phyloP scores from a whole-genome alignment of 2,888 invertebrate genomes.

The Allophyes oxyacanthae region DNA sequence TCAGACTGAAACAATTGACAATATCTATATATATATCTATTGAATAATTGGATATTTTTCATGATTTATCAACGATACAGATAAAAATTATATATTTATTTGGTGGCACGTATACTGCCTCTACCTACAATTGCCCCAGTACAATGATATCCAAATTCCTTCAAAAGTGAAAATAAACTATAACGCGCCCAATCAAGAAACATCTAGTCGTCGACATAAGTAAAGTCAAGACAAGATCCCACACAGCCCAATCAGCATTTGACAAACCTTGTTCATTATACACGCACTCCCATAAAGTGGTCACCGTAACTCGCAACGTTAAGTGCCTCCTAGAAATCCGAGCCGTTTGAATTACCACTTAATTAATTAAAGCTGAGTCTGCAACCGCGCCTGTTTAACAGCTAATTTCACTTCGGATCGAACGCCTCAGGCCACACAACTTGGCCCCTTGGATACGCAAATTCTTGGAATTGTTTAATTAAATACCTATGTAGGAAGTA shows the following conservation, averaged over 20 bases:
- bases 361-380: conserved; percentile 67
- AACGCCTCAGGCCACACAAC: conserved; percentile 51
- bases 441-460: conserved; percentile 36
- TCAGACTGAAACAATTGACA: no score
- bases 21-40: no score
- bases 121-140: no score
- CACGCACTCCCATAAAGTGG: conserved; percentile 43
- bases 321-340: conserved; percentile 46
- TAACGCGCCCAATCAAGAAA: no score
- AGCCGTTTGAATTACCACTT: conserved; percentile 61
- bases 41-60: no score
- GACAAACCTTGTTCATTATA: conserved; percentile 23
- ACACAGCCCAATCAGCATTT: not conserved
- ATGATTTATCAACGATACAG: no score
- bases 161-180: no score
- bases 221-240: no score
- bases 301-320: conserved; percentile 36
- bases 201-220: no score
- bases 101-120: no score
- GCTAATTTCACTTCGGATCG: conserved; percentile 64
- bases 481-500: conserved; percentile 47
- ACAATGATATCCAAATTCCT: no score
- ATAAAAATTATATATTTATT: no score
- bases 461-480: conserved; percentile 56
- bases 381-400: conserved; percentile 63